A percentile compares a stretch with the other conserved stretches of the same genome.
Conservation (phyloP, 2,113 vertebrate species). For the Chlorocebus sabaeus region DNA sequence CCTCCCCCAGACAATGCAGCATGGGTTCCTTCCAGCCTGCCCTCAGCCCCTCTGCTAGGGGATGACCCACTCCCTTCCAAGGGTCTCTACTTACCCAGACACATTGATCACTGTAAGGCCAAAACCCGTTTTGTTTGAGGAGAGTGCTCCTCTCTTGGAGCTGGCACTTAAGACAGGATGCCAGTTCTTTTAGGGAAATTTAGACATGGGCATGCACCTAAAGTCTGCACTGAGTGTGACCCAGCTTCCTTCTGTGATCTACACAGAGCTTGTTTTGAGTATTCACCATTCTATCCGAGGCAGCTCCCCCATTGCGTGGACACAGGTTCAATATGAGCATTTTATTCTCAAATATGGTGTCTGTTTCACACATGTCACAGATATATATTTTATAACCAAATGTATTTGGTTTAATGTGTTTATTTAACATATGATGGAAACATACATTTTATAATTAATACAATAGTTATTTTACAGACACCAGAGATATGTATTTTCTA, state of each 20-base stretch:
- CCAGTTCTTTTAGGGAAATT: background rate
- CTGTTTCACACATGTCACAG: background rate
- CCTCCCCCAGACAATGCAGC: background rate
- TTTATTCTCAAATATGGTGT: no score
- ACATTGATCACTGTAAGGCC: no score
- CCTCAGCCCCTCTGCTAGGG: background rate
- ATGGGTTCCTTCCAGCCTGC: fast-evolving
- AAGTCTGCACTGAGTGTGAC: fast-evolving
- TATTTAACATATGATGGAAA: background rate
- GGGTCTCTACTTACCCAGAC: background rate
- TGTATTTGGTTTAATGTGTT: no score
- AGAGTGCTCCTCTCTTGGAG: no score
- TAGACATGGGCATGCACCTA: fast-evolving
- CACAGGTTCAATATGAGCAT: background rate
- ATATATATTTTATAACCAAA: background rate
- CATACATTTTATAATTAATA: background rate
- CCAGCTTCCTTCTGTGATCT: fast-evolving
- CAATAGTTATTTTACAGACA: fast-evolving
- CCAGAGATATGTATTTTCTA: background rate
- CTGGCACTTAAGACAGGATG: background rate
- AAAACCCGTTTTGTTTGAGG: fast-evolving
- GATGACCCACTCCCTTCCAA: background rate
- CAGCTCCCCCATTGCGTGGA: fast-evolving
- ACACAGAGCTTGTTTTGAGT: fast-evolving
- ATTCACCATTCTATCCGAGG: fast-evolving